Percentiles rank a stretch among this genome's conserved stretches.
These are phyloP conservation scores for Platycheirus rosarum DNA, from an alignment of 2,888 invertebrate genomes.

Conservation along the genomic window DNA sequence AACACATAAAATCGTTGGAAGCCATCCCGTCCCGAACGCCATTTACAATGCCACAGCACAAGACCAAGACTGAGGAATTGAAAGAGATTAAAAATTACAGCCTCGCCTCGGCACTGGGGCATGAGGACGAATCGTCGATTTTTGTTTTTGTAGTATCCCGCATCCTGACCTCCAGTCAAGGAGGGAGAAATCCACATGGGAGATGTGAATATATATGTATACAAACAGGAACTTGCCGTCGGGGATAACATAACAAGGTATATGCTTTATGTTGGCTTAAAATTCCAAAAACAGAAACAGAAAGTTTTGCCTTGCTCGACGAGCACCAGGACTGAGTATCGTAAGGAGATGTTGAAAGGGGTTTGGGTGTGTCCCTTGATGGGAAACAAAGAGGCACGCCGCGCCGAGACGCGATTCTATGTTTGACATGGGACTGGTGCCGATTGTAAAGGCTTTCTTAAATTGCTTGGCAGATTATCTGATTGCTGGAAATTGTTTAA, in stretches of 20 bases:
- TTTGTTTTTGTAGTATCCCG: constrained; percentile 8
- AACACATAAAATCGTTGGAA: constrained; percentile 29
- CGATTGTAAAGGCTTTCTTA: constrained; percentile 58
- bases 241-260: background rate
- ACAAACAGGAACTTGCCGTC: constrained; percentile 12
- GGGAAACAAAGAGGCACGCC: background rate
- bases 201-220: constrained; percentile 1
- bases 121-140: constrained; percentile 38
- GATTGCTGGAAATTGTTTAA: constrained; percentile 57
- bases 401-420: background rate
- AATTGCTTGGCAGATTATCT: constrained; percentile 67
- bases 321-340: constrained; percentile 1
- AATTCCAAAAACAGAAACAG: constrained; percentile 53
- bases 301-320: constrained; percentile 22
- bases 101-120: constrained; percentile 16
- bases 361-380: constrained; percentile 10
- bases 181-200: background rate
- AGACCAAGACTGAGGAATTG: constrained; percentile 58
- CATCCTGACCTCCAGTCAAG: background rate
- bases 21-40: constrained; percentile 15
- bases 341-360: constrained; percentile 40
- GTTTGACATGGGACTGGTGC: constrained; percentile 23
- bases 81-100: constrained; percentile 68
- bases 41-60: constrained; percentile 7
- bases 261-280: constrained; percentile 7